Base-by-base conservation (phyloP, 2,888 invertebrate genomes). In the Drosophila gaucha region DNA sequence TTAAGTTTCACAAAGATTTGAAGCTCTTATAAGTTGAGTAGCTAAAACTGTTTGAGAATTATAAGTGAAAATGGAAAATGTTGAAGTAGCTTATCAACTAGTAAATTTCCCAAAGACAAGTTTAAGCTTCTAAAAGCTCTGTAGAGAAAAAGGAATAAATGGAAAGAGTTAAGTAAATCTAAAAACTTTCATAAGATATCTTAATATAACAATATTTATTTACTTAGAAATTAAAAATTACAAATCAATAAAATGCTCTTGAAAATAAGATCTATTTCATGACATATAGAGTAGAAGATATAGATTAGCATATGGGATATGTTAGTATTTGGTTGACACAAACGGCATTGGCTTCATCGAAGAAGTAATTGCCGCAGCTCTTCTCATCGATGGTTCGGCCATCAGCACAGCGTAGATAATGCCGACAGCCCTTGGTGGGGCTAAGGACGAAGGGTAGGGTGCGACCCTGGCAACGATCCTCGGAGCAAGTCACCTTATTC, bases 381-480 rank as follows among this genome's bases (percentile, higher is more conserved):
- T 67, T 67, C 52, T 86, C 80, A 0, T 66, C 69, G 14, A 65
- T 26, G 1, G 72, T 80, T 3, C 78, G 41, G 2, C 78, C 85
- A 22, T 84, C 52, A 3, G 36, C 16, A 44, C 90, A 90, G 6
- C 78, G 63, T 3, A 88, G 54, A 68, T 90, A 90, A 26, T 87
- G 43, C 2, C 90, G 89, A 51, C 90, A 90, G 3, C 88, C 89
- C 14, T 54, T 68, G 0, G 62, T 74, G 3, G 43, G 20, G 33
- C 89, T 89, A 0, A 65, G 59, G 0, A 90, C 90, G 52, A 89
- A 87, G 0, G 50, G 58, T 1, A 71, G 5, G 1, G 72, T 62
- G 9, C 90, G 90, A 3, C 90, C 90, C n/a, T 88, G 87, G 14
- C 90, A 90, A 30, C 90, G 90, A 76, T 90, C 89, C 22, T 71